Base-by-base conservation (phyloP, 2,113 vertebrate genomes). In the Chunga burmeisteri region DNA sequence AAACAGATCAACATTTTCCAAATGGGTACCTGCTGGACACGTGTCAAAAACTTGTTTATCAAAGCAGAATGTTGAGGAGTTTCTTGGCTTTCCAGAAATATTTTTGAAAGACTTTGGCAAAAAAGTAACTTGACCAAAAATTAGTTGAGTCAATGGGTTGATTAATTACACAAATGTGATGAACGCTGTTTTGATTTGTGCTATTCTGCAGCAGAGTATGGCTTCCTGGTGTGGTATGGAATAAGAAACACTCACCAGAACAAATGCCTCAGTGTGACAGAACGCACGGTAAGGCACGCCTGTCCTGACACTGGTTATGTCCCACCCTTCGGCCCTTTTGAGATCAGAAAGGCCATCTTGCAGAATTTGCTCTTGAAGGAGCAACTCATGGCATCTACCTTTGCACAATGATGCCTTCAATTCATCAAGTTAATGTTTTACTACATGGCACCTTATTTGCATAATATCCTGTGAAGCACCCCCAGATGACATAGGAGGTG, bases 1-100 rank as follows among this genome's bases (percentile, higher is more conserved):
- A 81, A 91, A 65, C 0, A 0, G 63, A 67, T 52, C 20, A 52
- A 16, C 0, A 0, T 50, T 81, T 81, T 78, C 80, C 0, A 0
- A 62, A 66, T 11, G 26, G 26, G 16, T 30, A 32, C n/a, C 17
- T 61, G 40, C 21, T 88, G 32, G 38, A 58, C n/a, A 61, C 34
- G 2, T 0, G 30, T 83, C 55, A 55, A 81, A 74, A 91, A 38
- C 26, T 38, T 38, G 11, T 83, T 59, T 34, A 16, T 25, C 9
- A 4, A 79, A 91, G 52, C 10, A 78, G 72, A 87, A 74, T 1
- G 0, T 7, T 42, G 68, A 67, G 44, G n/a, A 49, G 21, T 65
- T 53, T 77, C n/a, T 55, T 59, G 12, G 8, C 27, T 81, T 81
- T 81, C 47, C 18, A 59, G 34, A 68, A 88, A 61, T 0, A 0